Base-by-base conservation (phyloP, 2,888 invertebrate species). In the Megalurothrips usitatus region DNA sequence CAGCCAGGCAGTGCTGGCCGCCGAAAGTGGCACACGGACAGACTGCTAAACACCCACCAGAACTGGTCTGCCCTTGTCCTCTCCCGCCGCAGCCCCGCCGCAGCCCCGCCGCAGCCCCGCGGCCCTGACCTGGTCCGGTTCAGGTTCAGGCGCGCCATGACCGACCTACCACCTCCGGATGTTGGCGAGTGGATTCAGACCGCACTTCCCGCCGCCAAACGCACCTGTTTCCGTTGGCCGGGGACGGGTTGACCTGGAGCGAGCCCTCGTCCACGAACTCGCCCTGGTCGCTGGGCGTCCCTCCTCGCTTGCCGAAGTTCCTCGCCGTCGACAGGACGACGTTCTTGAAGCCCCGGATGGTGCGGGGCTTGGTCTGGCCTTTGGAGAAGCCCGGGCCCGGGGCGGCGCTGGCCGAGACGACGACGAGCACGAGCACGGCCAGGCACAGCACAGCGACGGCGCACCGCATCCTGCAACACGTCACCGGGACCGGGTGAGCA, bases 311-410 rank as follows among this genome's bases (percentile, higher is more conserved):
- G 80, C 92, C 92, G 85, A 92, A 92, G 80, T 92, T 91, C 83
- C 92, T 87, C 0, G 92, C 92, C 0, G 91, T 91, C 87, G 91
- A 90, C 80, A 89, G 84, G 84, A 91, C 90, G 81, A 90, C 89
- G 86, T 91, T 91, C 86, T 91, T 91, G 87, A 92, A 92, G 48
- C 91, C 91, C 80, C 92, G 88, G 48, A 91, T 91, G 0, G 91
- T 89, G 9, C 91, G 88, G 83, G 90, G 89, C 84, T 90, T 84
- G 43, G 68, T 75, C 68, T 75, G 68, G 11, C 23, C 68, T 26
- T 75, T 23, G 68, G 23, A 14, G 17, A 19, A 26, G 68, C 68
- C 12, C 23, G 68, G 68, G 68, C 68, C 68, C 10, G 68, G 26
- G 23, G 68, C 68, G 68, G 68, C 68, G 68, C 23, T 11, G 23